These are phyloP conservation scores for Lypha dubia DNA, from an alignment of 2,888 invertebrate genomes.

Conservation along the genomic window DNA sequence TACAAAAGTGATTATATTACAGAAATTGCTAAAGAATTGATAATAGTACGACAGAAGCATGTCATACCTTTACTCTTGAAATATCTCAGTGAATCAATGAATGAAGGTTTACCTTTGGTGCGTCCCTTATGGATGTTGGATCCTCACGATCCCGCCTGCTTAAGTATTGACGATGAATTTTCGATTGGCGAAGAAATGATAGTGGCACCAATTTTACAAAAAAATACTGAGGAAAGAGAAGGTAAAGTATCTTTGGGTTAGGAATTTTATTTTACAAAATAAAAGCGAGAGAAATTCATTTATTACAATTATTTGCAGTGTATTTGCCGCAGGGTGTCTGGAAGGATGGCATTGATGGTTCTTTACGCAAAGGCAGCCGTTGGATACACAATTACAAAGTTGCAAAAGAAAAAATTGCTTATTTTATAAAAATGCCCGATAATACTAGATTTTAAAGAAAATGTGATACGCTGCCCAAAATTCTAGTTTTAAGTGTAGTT, in stretches of 20 bases:
- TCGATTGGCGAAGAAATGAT: conserved; percentile 94
- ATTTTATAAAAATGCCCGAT: conserved; percentile 92
- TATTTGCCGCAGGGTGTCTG: conserved; percentile 96
- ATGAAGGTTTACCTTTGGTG: conserved; percentile 92
- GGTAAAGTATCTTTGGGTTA: conserved; percentile 80
- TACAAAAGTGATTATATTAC: conserved; percentile 91
- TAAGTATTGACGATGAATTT: conserved; percentile 92
- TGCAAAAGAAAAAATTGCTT: conserved; percentile 90
- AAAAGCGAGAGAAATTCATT: too few relatives aligned
- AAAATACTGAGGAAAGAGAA: conserved; percentile 89
- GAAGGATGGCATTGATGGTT: conserved; percentile 95
- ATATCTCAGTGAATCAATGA: conserved; percentile 90
- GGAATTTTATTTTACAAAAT: not conserved
- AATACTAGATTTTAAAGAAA: conserved; percentile 88
- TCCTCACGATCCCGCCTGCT: conserved; percentile 90
- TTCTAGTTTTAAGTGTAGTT: not conserved
- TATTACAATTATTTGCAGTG: conserved; percentile 84
- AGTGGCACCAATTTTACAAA: conserved; percentile 92
- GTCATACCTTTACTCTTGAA: conserved; percentile 91
- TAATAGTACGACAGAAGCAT: conserved; percentile 88
- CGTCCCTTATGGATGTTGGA: conserved; percentile 96
- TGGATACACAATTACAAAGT: conserved; percentile 96
- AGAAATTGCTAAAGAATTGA: conserved; percentile 90
- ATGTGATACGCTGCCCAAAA: conserved; percentile 62
- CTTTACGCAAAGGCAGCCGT: conserved; percentile 92